phyloP scores from a whole-genome alignment of 2,797 vertebrate genomes.

The Halcyon leucocephala region DNA sequence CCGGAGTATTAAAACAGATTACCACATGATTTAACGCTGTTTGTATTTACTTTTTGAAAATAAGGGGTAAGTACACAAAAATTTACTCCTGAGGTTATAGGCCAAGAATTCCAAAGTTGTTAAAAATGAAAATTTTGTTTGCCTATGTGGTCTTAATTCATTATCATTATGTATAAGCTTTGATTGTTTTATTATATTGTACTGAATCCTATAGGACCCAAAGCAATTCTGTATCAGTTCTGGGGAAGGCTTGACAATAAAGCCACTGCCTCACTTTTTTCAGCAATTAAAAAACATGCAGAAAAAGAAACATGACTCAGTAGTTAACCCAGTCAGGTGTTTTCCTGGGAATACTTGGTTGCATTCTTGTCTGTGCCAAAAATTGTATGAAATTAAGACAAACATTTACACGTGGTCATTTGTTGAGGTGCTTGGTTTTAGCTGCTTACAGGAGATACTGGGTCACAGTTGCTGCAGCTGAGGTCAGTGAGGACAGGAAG shows the following conservation, averaged over 20 bases:
- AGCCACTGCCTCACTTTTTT: background rate
- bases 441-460: background rate
- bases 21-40: background rate
- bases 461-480: background rate
- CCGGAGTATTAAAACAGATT: background rate
- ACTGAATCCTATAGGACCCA: background rate
- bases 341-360: background rate
- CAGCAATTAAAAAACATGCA: background rate
- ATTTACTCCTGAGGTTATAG: background rate
- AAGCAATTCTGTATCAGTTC: background rate
- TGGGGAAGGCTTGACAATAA: background rate
- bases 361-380: background rate
- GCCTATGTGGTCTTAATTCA: background rate
- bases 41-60: background rate
- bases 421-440: background rate
- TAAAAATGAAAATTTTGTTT: background rate
- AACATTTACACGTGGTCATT: background rate
- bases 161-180: background rate
- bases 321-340: background rate
- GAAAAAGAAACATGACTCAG: background rate
- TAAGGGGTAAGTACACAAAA: background rate
- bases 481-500: background rate
- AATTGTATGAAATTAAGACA: background rate
- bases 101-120: background rate
- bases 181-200: background rate